These are phyloP conservation scores for Drymonia ruficornis DNA, from an alignment of 2,888 invertebrate species.

Conservation along the genomic window DNA sequence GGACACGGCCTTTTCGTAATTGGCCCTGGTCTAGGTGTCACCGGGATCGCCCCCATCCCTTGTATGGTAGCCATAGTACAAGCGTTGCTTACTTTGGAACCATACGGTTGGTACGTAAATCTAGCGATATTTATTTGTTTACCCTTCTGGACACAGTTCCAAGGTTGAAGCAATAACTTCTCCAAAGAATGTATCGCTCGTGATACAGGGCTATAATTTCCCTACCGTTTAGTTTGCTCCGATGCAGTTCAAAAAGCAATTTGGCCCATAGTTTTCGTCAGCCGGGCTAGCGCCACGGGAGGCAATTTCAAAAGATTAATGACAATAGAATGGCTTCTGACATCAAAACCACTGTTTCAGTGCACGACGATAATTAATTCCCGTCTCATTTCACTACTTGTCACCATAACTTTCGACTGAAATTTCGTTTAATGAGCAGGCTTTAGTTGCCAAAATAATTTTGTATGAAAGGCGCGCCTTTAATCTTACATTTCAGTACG, in stretches of 20 bases:
- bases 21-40: too few relatives aligned
- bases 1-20: too few relatives aligned
- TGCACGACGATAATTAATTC: slow-evolving; percentile 33
- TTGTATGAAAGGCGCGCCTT: not conserved
- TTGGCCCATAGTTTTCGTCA: slow-evolving; percentile 39
- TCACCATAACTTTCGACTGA: slow-evolving; percentile 14
- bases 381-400: slow-evolving; percentile 23
- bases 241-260: slow-evolving; percentile 52
- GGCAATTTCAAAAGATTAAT: slow-evolving; percentile 52
- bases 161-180: not conserved
- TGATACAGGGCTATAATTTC: slow-evolving; percentile 8
- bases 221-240: slow-evolving; percentile 16
- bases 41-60: too few relatives aligned
- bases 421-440: slow-evolving; percentile 9
- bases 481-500: not conserved
- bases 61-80: too few relatives aligned
- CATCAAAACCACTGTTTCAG: slow-evolving; percentile 44
- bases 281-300: slow-evolving; percentile 21
- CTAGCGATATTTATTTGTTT: too few relatives aligned
- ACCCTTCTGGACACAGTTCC: too few relatives aligned
- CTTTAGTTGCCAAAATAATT: slow-evolving; percentile 10
- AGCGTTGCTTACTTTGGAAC: too few relatives aligned
- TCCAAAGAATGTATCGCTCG: not conserved
- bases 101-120: too few relatives aligned
- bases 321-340: slow-evolving; percentile 42